Conservation (phyloP, 1,140 invertebrate species). For the Thalassaphorura encarpata region DNA sequence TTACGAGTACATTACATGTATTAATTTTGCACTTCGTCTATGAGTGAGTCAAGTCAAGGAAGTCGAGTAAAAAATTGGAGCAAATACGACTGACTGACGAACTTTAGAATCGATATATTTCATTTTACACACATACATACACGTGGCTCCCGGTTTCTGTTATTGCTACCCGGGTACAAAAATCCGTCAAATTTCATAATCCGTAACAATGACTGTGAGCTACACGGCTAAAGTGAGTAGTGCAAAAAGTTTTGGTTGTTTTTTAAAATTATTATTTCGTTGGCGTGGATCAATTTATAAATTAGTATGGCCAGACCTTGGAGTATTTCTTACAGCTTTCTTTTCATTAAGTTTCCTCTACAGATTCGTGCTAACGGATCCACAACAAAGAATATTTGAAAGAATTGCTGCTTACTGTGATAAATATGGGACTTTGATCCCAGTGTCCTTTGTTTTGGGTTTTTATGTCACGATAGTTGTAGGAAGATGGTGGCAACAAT, state of each 20-base stretch:
- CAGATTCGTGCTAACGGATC: constrained; percentile 44
- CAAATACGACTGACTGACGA: too few relatives aligned
- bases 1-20: too few relatives aligned
- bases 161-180: too few relatives aligned
- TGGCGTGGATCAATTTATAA: constrained; percentile 63
- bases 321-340: constrained; percentile 50
- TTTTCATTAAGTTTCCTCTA: constrained; percentile 49
- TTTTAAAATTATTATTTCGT: constrained; percentile 38
- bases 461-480: constrained; percentile 90
- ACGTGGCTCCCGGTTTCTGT: too few relatives aligned
- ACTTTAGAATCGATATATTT: too few relatives aligned
- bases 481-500: constrained; percentile 87
- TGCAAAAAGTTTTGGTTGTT: neutral
- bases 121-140: too few relatives aligned
- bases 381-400: constrained; percentile 52
- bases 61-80: too few relatives aligned
- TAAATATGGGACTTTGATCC: constrained; percentile 65
- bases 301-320: constrained; percentile 56
- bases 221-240: neutral
- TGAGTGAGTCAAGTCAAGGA: too few relatives aligned
- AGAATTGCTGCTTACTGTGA: constrained; percentile 65
- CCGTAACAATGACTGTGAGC: neutral
- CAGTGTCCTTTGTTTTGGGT: constrained; percentile 73
- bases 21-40: too few relatives aligned
- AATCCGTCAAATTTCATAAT: neutral